Base-by-base conservation (phyloP, 2,888 invertebrate species). In the Thymelicus sylvestris region DNA sequence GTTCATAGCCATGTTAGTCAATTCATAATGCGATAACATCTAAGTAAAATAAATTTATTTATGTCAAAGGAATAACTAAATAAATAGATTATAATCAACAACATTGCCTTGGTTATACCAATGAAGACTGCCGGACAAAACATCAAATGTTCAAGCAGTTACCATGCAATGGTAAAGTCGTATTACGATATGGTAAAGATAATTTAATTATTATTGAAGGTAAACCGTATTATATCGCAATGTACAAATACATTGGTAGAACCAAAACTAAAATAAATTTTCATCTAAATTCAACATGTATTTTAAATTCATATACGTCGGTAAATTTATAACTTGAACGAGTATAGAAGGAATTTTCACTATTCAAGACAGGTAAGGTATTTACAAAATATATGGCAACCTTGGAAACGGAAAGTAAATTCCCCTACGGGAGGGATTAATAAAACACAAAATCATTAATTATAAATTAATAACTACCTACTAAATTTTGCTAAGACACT, bases 351-450 rank as follows among this genome's bases (percentile, higher is more conserved):
- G 67, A 55, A 76, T 63, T 72, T 71, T 48, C 57, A 63, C 70
- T 70, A 70, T 19, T 48, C 55, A 65, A 60, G 61, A 67, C 50
- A 41, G 90, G 91, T 90, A 91, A 91, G 59, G 86, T 82, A 90
- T 89, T 88, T 90, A 83, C 85, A 84, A 84, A 78, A 86, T 92
- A 86, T 92, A 93, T 92, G 92, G 92, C 93, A 93, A 91, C 90
- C 84, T 80, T 81, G 85, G 87, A 89, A 88, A 89, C 78, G 79
- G 80, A 80, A 80, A 77, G 74, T 77, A 73, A 19, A 66, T 47
- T 48, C 64, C 57, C 74, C 41, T 48, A 60, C 41, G 50, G 66
- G 67, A 70, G 66, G 59, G 67, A 72, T 75, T 73, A 76, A 80
- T 81, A 81, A 78, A 81, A 47, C 31, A 57, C 44, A 60, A 55